Evolutionary conservation across 2,888 invertebrate species (phyloP), one percentile per base, ranked within the genome.

Genomic region (Parnassius glacialis): DNA sequence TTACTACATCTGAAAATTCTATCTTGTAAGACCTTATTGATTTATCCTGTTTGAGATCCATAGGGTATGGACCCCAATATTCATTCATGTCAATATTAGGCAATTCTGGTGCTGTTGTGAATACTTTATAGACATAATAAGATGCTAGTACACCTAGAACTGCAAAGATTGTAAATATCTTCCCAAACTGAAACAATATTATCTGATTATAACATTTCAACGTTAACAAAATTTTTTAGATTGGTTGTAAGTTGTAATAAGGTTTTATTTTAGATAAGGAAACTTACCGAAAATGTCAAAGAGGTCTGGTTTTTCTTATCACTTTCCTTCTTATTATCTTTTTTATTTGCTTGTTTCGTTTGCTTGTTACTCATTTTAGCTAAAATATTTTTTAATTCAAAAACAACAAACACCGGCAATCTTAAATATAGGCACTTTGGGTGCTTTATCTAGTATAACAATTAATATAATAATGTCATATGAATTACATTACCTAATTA

Each of bases 51-150:
- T 90, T 81, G 13, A 72, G 68, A 45, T 81, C 72, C 44, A 80
- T 79, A 0, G 92, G 90, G 47, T 92, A 92, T 0, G 87, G 79
- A 0, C 94, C 94, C 94, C 95, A 95, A 84, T 94, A 93, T 20
- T 88, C 82, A 5, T 93, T 81, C 0, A 85, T 65, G 61, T 86
- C 77, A 9, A 85, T 10, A 47, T 76, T 52, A 0, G 87, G 88
- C 43, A 76, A 48, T 0, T 74, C 71, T 1, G 80, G 81, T 2
- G 73, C 70, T 3, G 67, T 65, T 0, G 64, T 72, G 2, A 75
- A 48, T 3, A 67, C 11, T 45, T 69, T 65, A 52, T 76, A 78
- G 0, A 71, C 60, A 67, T 75, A 77, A 56, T 68, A 78, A 5
- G 76, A 68, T 11, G 65, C 51, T 10, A 77, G 10, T 1, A 67